Conservation (phyloP, 2,888 invertebrate genomes). For the Argyresthia goedartella region DNA sequence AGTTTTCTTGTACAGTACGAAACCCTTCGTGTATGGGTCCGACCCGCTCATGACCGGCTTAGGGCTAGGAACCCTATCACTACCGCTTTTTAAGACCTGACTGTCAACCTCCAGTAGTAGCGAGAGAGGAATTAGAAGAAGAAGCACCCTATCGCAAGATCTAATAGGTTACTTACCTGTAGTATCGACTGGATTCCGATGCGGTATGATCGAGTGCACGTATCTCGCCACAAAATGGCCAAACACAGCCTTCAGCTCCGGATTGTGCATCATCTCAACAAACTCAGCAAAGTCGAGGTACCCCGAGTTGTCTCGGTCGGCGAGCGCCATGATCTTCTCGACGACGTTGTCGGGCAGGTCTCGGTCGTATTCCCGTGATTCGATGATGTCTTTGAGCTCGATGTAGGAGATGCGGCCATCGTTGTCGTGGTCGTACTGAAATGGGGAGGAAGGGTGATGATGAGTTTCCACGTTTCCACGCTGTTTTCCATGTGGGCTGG, state of each 20-base stretch:
- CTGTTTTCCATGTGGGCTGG: too few relatives aligned
- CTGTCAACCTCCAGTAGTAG: too few relatives aligned
- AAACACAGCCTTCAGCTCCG: constrained; percentile 74
- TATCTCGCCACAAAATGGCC: constrained; percentile 75
- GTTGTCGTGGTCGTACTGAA: constrained; percentile 78
- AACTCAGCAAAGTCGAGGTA: constrained; percentile 80
- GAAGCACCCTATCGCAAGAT: too few relatives aligned
- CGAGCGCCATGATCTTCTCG: constrained; percentile 74
- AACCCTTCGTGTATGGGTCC: too few relatives aligned
- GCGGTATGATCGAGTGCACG: constrained; percentile 69
- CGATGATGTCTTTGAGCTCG: constrained; percentile 74
- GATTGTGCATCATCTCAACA: constrained; percentile 75
- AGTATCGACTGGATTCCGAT: constrained; percentile 60
- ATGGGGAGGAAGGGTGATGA: constrained; percentile 11
- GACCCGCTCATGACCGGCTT: too few relatives aligned
- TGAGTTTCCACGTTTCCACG: too few relatives aligned
- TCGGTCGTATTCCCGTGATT: constrained; percentile 71
- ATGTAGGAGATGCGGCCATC: constrained; percentile 78
- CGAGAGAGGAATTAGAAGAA: too few relatives aligned
- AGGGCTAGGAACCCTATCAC: too few relatives aligned
- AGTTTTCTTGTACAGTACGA: too few relatives aligned
- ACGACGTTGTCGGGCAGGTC: constrained; percentile 79
- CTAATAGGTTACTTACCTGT: constrained; percentile 54
- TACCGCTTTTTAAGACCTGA: too few relatives aligned
- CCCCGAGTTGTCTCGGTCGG: constrained; percentile 50